Base-by-base conservation (phyloP, 2,888 invertebrate species). In the Epistrophe eligans region DNA sequence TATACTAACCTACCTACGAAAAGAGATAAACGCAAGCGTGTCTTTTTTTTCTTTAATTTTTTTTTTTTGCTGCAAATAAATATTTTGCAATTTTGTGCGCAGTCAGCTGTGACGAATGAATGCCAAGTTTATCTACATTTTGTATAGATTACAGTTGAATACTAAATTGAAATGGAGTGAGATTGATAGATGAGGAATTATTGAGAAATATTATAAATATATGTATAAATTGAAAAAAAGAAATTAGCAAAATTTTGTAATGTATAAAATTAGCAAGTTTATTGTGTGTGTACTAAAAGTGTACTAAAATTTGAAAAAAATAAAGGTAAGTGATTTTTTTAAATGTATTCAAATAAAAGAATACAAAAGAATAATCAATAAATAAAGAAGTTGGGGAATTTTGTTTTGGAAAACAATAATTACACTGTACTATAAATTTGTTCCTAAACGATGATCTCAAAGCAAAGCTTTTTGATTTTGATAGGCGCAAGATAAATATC, bases 51-150 rank as follows among this genome's bases (percentile, higher is more conserved):
- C 6, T 17, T 32, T 60, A 28, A n/a, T 38, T 35, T 38, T 13
- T 45, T 62, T 40, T 28, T 40, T 28, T 57, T 35, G 13, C 15
- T 43, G 40, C 24, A 24, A 62, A 62, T 43, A 62, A 62, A 64
- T 60, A 60, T 64, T 66, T 84, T 80, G 60, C 71, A 71, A 79
- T 82, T 79, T 87, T 87, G 76, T 87, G 87, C 79, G 74, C 87
- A 87, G 87, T 83, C 87, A 87, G 87, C 79, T 87, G 87, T 87
- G 79, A 76, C 87, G 76, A 72, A 87, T 87, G 87, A 87, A 87
- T 87, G 87, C 87, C 87, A 87, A 87, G 87, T 87, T 87, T 87
- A 87, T 83, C 79, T 71, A 15, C 38, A 57, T 67, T 73, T 80
- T 45, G 6, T 50, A 60, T 28, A 70, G 57, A 70, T 67, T 76